Evolutionary conservation across 35 echinoderm and acorn worm species (phyloP).

Genomic region (Ophioderma brevispina): DNA sequence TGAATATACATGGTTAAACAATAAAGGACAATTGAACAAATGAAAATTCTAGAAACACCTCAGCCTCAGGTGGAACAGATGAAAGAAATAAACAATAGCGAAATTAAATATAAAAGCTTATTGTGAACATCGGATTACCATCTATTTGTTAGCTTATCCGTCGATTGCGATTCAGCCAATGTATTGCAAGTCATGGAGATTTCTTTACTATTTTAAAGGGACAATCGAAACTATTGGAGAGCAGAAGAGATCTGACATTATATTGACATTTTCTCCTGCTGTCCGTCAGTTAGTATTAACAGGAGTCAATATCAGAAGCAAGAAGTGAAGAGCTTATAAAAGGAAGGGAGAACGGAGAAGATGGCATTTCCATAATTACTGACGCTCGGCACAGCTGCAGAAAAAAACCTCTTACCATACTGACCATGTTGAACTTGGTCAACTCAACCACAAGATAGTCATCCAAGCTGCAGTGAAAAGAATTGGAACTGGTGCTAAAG

Average conservation of each 20-base stretch:
- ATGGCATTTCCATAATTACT: neutral
- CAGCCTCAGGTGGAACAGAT: too few species aligned
- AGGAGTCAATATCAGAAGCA: neutral
- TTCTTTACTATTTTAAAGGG: too few species aligned
- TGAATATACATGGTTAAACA: too few species aligned
- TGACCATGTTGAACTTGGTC: neutral
- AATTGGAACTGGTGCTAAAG: neutral
- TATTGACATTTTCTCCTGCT: neutral
- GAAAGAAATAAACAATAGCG: too few species aligned
- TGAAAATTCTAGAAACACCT: too few species aligned
- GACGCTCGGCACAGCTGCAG: neutral
- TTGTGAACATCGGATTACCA: too few species aligned
- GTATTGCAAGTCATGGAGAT: too few species aligned
- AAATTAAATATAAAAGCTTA: too few species aligned
- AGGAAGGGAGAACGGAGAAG: neutral
- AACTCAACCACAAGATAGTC: neutral
- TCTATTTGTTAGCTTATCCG: too few species aligned
- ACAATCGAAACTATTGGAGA: neutral
- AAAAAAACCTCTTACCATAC: neutral
- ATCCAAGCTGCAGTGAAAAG: neutral
- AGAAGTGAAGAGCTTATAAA: neutral
- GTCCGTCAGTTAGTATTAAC: neutral
- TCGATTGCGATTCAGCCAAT: too few species aligned
- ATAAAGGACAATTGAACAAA: too few species aligned
- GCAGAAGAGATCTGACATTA: neutral